phyloP scores from a whole-genome alignment of 2,888 invertebrate genomes.

The Nephrotoma flavescens region DNA sequence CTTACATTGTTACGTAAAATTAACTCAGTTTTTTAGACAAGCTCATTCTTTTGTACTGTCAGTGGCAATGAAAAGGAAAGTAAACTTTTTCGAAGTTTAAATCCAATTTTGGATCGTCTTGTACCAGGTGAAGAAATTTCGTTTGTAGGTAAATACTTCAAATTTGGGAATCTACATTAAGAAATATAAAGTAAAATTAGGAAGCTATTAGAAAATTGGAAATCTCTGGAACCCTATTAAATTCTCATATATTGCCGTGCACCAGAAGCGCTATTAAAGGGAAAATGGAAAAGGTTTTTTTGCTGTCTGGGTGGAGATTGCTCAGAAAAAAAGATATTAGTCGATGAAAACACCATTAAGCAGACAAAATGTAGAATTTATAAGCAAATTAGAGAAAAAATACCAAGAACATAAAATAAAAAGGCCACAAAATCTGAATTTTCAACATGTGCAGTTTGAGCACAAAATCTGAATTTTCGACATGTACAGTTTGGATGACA shows the following conservation, averaged over 20 bases:
- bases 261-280: slow-evolving; percentile 10
- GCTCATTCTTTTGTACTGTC: too few relatives aligned
- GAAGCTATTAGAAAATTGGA: slow-evolving; percentile 9
- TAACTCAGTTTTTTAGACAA: too few relatives aligned
- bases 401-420: not conserved
- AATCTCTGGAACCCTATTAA: slow-evolving; percentile 7
- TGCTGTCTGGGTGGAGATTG: slow-evolving; percentile 10
- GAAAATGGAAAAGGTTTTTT: slow-evolving; percentile 12
- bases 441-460: not conserved
- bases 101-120: not conserved
- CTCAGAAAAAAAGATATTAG: slow-evolving; percentile 12
- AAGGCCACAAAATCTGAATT: not conserved
- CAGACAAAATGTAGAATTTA: slow-evolving; percentile 13
- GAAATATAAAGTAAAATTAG: slow-evolving; percentile 11
- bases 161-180: slow-evolving; percentile 10
- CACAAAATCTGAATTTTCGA: not conserved
- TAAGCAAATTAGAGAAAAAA: slow-evolving; percentile 9
- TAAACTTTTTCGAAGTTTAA: too few relatives aligned
- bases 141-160: slow-evolving; percentile 1
- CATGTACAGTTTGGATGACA: too few relatives aligned
- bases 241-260: slow-evolving; percentile 8
- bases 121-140: not conserved
- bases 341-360: slow-evolving; percentile 13
- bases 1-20: too few relatives aligned
- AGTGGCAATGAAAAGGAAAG: too few relatives aligned